phyloP scores from a whole-genome alignment of 2,888 invertebrate genomes.

The Caenorhabditis macrosperma region DNA sequence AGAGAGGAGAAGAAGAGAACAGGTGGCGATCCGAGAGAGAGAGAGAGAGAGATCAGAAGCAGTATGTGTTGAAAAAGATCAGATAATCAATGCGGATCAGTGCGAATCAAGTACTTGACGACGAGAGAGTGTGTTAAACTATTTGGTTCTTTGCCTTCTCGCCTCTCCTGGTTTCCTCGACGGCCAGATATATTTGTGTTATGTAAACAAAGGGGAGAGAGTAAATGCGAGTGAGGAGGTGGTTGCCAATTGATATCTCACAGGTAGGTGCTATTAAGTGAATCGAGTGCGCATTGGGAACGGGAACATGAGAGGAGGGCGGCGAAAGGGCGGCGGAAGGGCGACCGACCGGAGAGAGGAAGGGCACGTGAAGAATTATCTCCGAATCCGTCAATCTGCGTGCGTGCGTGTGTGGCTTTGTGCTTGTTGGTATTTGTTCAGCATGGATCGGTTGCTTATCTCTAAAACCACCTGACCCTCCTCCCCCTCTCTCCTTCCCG shows the following conservation, averaged over 20 bases:
- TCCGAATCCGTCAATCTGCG: neutral
- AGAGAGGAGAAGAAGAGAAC: constrained; percentile 1
- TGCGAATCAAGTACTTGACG: neutral
- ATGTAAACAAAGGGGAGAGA: neutral
- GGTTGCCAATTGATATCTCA: neutral
- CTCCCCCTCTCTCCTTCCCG: neutral
- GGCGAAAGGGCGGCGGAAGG: neutral
- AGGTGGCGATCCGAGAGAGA: constrained; percentile 1
- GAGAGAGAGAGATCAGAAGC: constrained; percentile 7
- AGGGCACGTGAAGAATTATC: neutral
- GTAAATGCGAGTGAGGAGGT: neutral
- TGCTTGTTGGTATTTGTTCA: neutral
- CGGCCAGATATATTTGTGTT: neutral
- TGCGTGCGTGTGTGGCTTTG: neutral
- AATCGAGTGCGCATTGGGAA: neutral
- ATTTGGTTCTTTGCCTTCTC: neutral
- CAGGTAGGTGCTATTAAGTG: neutral
- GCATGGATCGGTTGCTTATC: neutral
- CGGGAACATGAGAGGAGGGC: neutral
- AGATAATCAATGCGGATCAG: constrained; percentile 3
- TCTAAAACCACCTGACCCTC: constrained; percentile 9
- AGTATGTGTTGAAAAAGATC: constrained; percentile 3
- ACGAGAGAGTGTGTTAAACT: neutral
- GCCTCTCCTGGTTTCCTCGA: neutral
- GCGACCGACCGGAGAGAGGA: neutral